phyloP scores from a whole-genome alignment of 2,888 invertebrate species.

The Serrognathus titanus region DNA sequence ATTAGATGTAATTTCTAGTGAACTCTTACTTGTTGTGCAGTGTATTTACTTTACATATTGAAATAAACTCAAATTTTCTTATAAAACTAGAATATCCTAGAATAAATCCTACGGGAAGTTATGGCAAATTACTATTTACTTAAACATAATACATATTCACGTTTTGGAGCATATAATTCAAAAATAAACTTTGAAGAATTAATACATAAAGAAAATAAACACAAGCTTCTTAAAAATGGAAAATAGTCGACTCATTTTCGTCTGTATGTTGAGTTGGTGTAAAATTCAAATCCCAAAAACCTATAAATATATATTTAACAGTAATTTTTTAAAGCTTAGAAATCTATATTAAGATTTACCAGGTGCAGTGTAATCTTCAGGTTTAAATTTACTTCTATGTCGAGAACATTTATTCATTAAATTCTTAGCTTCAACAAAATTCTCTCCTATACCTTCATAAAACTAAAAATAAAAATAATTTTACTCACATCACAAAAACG shows the following conservation, averaged over 20 bases:
- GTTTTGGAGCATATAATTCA: no score
- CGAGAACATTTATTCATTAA: constrained; percentile 15
- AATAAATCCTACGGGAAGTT: no score
- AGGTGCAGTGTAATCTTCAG: constrained; percentile 4
- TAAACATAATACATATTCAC: no score
- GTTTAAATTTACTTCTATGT: constrained; percentile 12
- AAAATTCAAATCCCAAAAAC: constrained; percentile 12
- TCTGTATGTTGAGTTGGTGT: not conserved
- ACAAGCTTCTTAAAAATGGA: not conserved
- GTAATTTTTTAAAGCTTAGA: not conserved
- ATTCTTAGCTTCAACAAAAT: constrained; percentile 6
- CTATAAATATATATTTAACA: constrained; percentile 3
- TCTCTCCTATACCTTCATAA: constrained; percentile 11
- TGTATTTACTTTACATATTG: no score
- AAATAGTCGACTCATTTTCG: not conserved
- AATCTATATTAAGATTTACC: not conserved
- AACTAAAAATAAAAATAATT: constrained; percentile 9
- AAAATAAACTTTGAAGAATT: no score
- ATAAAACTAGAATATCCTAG: no score
- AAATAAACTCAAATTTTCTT: no score
- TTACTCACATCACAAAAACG: not conserved
- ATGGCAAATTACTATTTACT: no score
- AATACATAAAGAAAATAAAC: not conserved
- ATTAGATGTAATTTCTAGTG: no score
- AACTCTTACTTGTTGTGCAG: no score